phyloP scores from a whole-genome alignment of 92 coral and sea anemone species.

The Galaxea fascicularis region DNA sequence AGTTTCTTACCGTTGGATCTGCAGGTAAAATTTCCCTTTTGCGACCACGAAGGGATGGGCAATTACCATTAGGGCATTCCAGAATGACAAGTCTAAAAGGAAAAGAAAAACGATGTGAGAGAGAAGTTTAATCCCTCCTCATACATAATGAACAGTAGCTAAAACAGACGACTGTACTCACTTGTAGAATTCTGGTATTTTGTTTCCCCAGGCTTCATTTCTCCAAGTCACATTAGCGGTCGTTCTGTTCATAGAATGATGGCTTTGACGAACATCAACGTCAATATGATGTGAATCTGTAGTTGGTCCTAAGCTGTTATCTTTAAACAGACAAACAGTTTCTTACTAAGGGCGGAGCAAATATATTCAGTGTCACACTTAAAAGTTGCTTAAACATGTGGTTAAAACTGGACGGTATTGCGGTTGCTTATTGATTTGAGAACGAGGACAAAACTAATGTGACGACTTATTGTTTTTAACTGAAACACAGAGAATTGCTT shows the following conservation, averaged over 20 bases:
- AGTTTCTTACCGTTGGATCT: slow-evolving; percentile 3
- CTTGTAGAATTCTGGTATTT: slow-evolving; percentile 18
- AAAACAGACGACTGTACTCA: neutral
- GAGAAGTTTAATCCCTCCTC: neutral
- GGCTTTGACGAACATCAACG: neutral
- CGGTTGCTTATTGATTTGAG: no score
- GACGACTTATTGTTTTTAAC: no score
- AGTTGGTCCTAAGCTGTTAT: rapidly evolving
- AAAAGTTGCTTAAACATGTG: no score
- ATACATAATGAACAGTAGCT: no score
- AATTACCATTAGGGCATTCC: neutral
- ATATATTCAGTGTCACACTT: no score
- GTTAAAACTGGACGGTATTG: no score
- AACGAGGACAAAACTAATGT: no score
- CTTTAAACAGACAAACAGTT: neutral
- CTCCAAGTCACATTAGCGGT: slow-evolving; percentile 31
- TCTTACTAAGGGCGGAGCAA: neutral
- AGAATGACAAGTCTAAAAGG: neutral
- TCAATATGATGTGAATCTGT: neutral
- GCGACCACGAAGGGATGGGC: neutral
- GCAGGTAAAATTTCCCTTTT: neutral
- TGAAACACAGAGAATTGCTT: no score
- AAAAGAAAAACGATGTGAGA: no score
- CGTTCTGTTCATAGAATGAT: neutral
- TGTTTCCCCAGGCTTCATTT: slow-evolving; percentile 9